These are phyloP conservation scores for Orthosia incerta DNA, from an alignment of 2,888 invertebrate species.

Conservation along the genomic window DNA sequence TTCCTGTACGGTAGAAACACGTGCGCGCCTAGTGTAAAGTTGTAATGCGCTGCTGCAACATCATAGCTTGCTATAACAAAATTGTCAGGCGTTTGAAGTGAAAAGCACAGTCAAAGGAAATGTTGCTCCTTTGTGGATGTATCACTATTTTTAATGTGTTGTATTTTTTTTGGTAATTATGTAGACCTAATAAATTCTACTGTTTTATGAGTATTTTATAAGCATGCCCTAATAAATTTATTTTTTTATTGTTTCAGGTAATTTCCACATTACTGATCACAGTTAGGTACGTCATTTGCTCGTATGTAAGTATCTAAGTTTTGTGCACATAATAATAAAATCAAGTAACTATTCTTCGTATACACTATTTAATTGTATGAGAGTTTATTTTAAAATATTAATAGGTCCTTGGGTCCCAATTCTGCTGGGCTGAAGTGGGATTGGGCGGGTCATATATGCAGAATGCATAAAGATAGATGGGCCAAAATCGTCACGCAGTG, in stretches of 20 bases:
- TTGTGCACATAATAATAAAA: too few relatives aligned
- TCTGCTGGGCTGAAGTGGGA: too few relatives aligned
- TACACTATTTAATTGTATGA: too few relatives aligned
- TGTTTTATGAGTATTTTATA: neutral
- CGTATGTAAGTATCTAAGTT: slow-evolving; percentile 4
- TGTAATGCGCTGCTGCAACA: slow-evolving; percentile 20
- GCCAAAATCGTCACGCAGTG: too few relatives aligned
- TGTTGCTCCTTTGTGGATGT: neutral
- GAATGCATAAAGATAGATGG: too few relatives aligned
- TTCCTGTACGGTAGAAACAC: neutral
- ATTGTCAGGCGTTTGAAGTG: slow-evolving; percentile 68
- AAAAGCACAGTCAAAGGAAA: neutral
- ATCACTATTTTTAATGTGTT: neutral
- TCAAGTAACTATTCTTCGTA: too few relatives aligned
- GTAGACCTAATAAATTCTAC: too few relatives aligned
- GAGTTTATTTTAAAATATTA: too few relatives aligned
- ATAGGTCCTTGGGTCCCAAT: too few relatives aligned
- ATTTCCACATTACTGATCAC: neutral
- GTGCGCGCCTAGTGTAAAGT: slow-evolving; percentile 29
- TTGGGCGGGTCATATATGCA: too few relatives aligned
- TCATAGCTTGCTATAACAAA: slow-evolving; percentile 67
- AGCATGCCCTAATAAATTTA: neutral
- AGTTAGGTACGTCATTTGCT: neutral
- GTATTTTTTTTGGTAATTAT: neutral
- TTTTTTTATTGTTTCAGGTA: slow-evolving; percentile 52